A percentile compares a stretch with the other conserved stretches of the same genome.
Conservation (phyloP, 2,888 invertebrate genomes). For the Autographa gamma region DNA sequence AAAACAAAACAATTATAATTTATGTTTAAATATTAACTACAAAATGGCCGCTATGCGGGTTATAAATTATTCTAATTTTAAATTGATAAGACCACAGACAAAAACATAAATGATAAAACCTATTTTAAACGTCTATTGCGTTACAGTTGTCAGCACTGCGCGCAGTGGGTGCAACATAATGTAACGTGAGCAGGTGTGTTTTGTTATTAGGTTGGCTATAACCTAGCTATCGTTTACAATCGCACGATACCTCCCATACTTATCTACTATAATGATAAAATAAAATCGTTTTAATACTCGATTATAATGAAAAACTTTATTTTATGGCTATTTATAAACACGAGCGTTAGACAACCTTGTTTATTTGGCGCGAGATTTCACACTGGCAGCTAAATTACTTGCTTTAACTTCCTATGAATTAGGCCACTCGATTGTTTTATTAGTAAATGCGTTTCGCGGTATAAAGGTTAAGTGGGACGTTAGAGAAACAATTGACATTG, state of each 20-base stretch:
- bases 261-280: constrained; percentile 49
- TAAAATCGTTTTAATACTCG: constrained; percentile 34
- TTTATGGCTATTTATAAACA: constrained; percentile 34
- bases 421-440: constrained; percentile 38
- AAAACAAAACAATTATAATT: background rate
- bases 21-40: background rate
- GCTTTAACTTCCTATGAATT: constrained; percentile 22
- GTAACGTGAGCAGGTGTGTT: constrained; percentile 43
- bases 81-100: background rate
- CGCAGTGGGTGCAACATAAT: constrained; percentile 47
- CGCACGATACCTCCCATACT: constrained; percentile 19
- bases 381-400: constrained; percentile 6
- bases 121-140: constrained; percentile 19
- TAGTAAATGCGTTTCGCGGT: constrained; percentile 21
- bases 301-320: constrained; percentile 30
- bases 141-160: constrained; percentile 41
- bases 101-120: constrained; percentile 8
- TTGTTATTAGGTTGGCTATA: constrained; percentile 28
- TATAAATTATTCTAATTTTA: background rate
- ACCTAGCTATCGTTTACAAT: constrained; percentile 42
- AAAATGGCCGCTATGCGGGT: background rate
- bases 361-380: constrained; percentile 16
- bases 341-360: constrained; percentile 39
- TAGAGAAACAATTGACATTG: constrained; percentile 14
- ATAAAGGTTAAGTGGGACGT: constrained; percentile 13